A percentile compares a stretch with the other conserved stretches of the same genome.
phyloP scores from a whole-genome alignment of 2,113 vertebrate genomes.

The Peromyscus maniculatus region DNA sequence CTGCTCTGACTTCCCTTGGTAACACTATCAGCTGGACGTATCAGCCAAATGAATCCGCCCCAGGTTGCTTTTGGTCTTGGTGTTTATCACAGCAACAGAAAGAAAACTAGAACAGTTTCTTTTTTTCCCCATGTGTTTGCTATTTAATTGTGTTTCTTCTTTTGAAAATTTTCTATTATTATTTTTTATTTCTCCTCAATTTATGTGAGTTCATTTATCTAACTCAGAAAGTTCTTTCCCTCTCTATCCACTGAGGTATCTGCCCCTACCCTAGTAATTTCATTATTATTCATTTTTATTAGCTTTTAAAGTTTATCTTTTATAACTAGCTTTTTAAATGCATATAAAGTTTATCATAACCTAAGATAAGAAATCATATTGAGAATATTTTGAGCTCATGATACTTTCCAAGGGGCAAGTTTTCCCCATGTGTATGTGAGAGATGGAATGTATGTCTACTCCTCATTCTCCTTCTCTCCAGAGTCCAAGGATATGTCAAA shows the following conservation, averaged over 20 bases:
- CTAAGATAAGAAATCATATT: neutral
- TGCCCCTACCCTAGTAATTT: neutral
- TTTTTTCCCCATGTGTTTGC: neutral
- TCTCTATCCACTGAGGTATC: neutral
- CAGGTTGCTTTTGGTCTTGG: neutral
- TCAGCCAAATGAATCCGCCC: neutral
- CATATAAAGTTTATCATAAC: conserved; percentile 41
- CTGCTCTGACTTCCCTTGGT: neutral
- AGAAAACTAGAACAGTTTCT: neutral
- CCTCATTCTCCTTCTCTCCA: neutral
- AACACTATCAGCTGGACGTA: neutral
- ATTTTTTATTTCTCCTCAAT: conserved; percentile 1
- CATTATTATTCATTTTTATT: conserved; percentile 58
- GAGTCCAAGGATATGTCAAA: neutral
- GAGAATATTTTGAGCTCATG: conserved; percentile 9
- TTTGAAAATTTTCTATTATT: conserved; percentile 47
- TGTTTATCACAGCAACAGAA: neutral
- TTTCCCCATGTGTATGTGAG: neutral
- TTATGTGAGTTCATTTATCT: conserved; percentile 3
- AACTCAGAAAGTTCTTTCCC: conserved; percentile 7
- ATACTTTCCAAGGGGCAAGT: conserved; percentile 27
- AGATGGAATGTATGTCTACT: neutral
- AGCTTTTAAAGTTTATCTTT: conserved; percentile 39
- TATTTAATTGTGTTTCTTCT: conserved; percentile 16
- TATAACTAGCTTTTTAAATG: conserved; percentile 36